Evolutionary conservation across 2,113 vertebrate species (phyloP), one percentile per base, ranked within the genome.

Genomic region (Hippolais icterina): DNA sequence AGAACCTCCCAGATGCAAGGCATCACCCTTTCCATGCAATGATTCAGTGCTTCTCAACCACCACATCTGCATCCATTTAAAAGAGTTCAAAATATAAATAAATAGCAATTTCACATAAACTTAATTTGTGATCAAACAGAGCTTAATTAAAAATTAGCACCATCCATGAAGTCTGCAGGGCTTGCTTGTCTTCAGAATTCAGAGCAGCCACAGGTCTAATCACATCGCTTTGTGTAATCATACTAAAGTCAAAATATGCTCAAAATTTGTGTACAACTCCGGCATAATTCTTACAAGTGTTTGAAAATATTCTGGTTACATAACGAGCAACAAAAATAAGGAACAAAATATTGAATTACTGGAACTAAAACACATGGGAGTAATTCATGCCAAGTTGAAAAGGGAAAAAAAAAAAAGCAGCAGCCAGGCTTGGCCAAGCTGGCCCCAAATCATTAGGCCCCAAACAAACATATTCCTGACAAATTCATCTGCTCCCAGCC

Each of bases 301-400:
- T 97, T 96, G 89, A 95, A 94, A 98, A 97, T 92, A 94, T 46
- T 90, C 86, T 27, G 8, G 60, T 97, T 97, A 95, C 83, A 81
- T 94, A 97, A 97, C 5, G 0, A 84, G 87, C 77, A 93, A 93
- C 85, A 69, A 94, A 96, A 97, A 90, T 52, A 93, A 90, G 84
- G 95, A 96, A 92, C 77, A 89, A 96, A 96, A 96, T 74, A 69
- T 46, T 56, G 87, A 96, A 88, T 95, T 90, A 70, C 91, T 93
- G 94, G 94, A 93, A 95, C 60, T 71, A 22, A 85, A 86, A 88
- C 63, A 82, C 90, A 61, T 92, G 83, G 93, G 80, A 94, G 72
- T 71, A 59, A 72, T 59, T 80, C 87, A 89, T 75, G 95, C 90
- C 95, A 96, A 93, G 92, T 42, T 91, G 75, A 91, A 86, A 92